phyloP scores from a whole-genome alignment of 2,888 invertebrate species.

The Drosophila longiperda region DNA sequence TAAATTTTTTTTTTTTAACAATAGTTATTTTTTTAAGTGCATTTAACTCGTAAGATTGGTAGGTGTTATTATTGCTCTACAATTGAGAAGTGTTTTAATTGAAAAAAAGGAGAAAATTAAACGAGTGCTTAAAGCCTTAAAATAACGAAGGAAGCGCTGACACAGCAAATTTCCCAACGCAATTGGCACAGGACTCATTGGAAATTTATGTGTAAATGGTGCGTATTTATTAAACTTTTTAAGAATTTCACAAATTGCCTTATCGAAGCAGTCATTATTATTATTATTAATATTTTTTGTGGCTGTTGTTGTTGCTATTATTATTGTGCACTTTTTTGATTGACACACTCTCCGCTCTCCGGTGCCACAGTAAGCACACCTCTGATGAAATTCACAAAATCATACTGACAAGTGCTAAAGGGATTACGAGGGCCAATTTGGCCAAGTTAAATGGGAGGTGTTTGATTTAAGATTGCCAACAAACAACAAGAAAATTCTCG shows the following conservation, averaged over 20 bases:
- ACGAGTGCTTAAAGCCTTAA: background rate
- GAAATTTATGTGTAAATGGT: conserved; percentile 72
- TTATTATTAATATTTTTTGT: background rate
- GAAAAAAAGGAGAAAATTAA: background rate
- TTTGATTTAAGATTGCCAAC: background rate
- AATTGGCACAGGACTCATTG: conserved; percentile 43
- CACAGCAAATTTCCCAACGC: conserved; percentile 34
- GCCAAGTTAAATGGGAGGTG: background rate
- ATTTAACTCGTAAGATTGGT: background rate
- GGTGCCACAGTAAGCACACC: background rate
- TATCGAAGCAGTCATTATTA: background rate
- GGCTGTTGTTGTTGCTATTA: background rate
- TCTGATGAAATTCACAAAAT: background rate
- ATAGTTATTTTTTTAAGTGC: conserved; percentile 27
- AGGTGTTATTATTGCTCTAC: background rate
- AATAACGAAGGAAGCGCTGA: background rate
- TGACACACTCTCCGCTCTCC: background rate
- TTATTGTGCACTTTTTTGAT: background rate
- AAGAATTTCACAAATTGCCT: background rate
- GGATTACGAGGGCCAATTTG: background rate
- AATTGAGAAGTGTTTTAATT: background rate
- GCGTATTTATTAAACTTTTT: conserved; percentile 39
- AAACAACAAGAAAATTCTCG: background rate
- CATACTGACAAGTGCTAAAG: background rate
- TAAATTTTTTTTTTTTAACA: background rate